Evolutionary conservation across 2,888 invertebrate genomes (phyloP), one percentile per base, ranked within the genome.

Genomic region (Diadegma fenestrale): DNA sequence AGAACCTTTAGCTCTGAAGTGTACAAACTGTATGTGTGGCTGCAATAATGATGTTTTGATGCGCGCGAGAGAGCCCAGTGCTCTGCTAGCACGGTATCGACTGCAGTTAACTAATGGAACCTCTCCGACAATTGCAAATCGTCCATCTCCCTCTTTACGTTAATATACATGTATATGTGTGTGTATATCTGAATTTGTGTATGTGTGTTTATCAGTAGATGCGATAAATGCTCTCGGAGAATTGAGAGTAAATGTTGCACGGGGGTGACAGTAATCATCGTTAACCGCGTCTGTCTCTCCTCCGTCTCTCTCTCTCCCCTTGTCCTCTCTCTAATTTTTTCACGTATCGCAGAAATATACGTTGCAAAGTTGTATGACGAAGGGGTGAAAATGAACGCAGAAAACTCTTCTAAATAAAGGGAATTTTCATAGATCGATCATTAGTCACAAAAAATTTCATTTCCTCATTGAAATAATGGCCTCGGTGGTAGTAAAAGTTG

Each of bases 71-170:
- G 64, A 80, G 19, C 78, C 73, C 76, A 76, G 63, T 71, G 84
- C 77, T 77, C 19, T 81, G n/a, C 69, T 22, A 66, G 30, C 76
- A 64, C 81, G 54, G 91, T 93, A 92, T 92, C 91, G 93, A 92
- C 92, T 93, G 92, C 91, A 92, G 92, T 93, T 92, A 93, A 93
- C 93, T 93, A 93, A 93, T 93, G 93, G 93, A 93, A 92, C 91
- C 93, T 92, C 91, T 90, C 92, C 91, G 93, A 93, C 93, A 93
- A 93, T 93, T 93, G 92, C 92, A 89, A 93, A 91, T 92, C 90
- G 88, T 88, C 90, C 88, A 88, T 87, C 82, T 64, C 69, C 61
- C 76, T 82, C 66, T 37, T 63, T 26, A 14, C 41, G 30, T 51
- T 5, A 1, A 33, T 33, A 33, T 63, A 33, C 8, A n/a, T 63